Evolutionary conservation across 2,113 vertebrate genomes (phyloP).

Genomic region (Alligator sinensis): DNA sequence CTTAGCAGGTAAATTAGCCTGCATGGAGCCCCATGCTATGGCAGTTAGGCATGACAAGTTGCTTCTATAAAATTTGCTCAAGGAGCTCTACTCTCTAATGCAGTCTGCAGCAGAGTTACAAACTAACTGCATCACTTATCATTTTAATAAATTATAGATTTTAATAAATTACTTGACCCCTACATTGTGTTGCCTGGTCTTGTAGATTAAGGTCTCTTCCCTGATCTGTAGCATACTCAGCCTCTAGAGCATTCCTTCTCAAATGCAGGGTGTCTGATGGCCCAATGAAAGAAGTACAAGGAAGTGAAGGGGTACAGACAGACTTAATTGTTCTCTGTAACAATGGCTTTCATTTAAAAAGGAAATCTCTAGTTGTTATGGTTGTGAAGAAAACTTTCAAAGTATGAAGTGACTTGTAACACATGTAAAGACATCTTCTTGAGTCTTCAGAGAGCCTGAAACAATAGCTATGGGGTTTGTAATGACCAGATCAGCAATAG

Average conservation of each 20-base stretch:
- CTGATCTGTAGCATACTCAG: not conserved
- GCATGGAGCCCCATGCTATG: no score
- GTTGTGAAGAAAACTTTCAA: not conserved
- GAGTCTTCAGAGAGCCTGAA: not conserved
- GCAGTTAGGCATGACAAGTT: no score
- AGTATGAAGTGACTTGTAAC: not conserved
- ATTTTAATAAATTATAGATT: no score
- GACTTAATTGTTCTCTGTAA: not conserved
- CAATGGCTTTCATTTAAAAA: not conserved
- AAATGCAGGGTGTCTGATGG: not conserved
- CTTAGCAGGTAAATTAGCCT: no score
- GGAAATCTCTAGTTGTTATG: not conserved
- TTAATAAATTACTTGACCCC: not conserved
- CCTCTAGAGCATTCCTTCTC: not conserved
- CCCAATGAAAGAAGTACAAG: not conserved
- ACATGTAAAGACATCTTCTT: not conserved
- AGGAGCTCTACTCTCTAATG: no score
- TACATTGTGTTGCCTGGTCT: rapidly evolving
- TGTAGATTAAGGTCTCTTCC: not conserved
- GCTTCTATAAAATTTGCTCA: no score
- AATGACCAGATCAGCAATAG: not conserved
- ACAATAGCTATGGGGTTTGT: not conserved
- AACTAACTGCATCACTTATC: no score
- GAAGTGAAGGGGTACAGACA: not conserved
- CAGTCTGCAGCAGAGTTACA: no score